phyloP scores from a whole-genome alignment of 2,797 vertebrate species.

The Pantherophis vulpinus region DNA sequence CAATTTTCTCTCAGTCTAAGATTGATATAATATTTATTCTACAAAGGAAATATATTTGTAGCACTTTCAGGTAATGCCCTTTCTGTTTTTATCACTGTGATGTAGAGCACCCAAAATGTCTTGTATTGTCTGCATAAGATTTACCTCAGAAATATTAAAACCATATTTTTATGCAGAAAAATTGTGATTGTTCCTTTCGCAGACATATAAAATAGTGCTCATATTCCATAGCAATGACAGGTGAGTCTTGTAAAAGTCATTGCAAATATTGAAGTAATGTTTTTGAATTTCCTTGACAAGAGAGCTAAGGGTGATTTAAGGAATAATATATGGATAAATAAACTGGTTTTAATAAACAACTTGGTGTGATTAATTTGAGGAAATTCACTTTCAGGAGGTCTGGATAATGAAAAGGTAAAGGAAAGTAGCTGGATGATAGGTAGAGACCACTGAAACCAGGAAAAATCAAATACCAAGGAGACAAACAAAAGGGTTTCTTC shows the following conservation, averaged over 20 bases:
- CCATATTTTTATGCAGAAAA: not conserved
- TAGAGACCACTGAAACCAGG: not conserved
- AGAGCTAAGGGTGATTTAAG: not conserved
- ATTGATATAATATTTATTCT: not conserved
- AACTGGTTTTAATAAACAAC: not conserved
- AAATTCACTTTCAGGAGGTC: not conserved
- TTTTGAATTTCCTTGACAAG: not conserved
- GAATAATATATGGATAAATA: not conserved
- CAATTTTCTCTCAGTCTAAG: not conserved
- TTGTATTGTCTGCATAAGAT: not conserved
- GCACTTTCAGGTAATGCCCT: not conserved
- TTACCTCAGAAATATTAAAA: not conserved
- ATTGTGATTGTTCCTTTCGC: not conserved
- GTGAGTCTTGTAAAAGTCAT: not conserved
- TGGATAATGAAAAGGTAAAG: not conserved
- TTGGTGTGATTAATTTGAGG: not conserved
- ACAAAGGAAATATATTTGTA: not conserved
- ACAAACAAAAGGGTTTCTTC: not conserved
- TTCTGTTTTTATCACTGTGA: not conserved
- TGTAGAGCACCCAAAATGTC: not conserved
- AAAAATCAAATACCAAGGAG: not conserved
- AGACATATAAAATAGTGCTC: not conserved
- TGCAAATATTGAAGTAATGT: not conserved
- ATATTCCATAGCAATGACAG: not conserved
- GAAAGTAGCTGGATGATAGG: not conserved